Base-by-base conservation (phyloP, 2,888 invertebrate species). In the Apamea monoglypha region DNA sequence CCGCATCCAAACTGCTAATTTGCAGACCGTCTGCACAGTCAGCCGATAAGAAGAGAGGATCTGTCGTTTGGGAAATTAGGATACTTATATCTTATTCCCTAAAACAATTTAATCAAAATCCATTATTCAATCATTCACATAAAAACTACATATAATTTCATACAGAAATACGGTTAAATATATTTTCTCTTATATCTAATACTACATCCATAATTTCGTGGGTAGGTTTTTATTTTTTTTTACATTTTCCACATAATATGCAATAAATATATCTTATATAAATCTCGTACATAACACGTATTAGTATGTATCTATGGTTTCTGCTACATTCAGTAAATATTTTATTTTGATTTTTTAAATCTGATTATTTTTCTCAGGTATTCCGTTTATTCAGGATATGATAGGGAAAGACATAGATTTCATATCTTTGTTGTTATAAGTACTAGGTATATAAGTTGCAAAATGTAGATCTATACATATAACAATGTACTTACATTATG, bases 141-240 rank as follows among this genome's bases (percentile, higher is more conserved):
- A 96, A 95, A 96, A 96, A 96, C 96, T 96, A 97, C 97, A 96
- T 97, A 96, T 97, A 96, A 97, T 97, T 96, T 96, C 96, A 96
- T 97, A 97, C 96, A 96, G 97, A 97, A 97, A 97, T 97, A 97
- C 96, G 97, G 94, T 96, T 97, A 97, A 96, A 96, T 97, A 97
- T 96, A 96, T 96, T 96, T 92, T 95, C 94, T 94, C 96, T 96
- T 96, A 96, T 84, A 76, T 76, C 93, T 95, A 96, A 94, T 93
- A 94, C 96, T 96, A 96, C 96, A 95, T 94, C 95, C 91, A 94
- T 95, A 94, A 93, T 95, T 95, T 95, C 92, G 92, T 95, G 94
- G 92, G 93, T 94, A 94, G 91, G 91, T 93, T 90, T 92, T 92
- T 91, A 67, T 95, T 96, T 96, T 96, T 95, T 97, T 96, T 96